Conservation (phyloP, 2,888 invertebrate genomes). For the Dasypogon diadema region DNA sequence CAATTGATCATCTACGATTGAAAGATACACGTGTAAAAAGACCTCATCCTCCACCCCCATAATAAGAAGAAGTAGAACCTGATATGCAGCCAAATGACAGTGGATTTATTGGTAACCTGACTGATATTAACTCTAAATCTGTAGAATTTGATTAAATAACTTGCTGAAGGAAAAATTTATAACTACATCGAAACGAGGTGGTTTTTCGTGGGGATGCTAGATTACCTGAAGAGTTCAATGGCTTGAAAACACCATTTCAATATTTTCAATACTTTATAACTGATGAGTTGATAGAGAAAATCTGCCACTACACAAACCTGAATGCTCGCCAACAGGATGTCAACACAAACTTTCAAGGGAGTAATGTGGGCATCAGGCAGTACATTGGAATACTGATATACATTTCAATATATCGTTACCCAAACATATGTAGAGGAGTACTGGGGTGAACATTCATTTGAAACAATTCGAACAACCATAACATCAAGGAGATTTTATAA, state of each 20-base stretch:
- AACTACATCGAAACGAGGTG: slow-evolving; percentile 39
- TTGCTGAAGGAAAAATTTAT: too few relatives aligned
- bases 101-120: too few relatives aligned
- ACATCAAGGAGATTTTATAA: not conserved
- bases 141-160: too few relatives aligned
- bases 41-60: too few relatives aligned
- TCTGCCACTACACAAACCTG: slow-evolving; percentile 12
- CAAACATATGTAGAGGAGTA: slow-evolving; percentile 1
- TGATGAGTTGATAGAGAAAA: not conserved
- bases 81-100: too few relatives aligned
- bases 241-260: slow-evolving; percentile 38
- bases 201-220: slow-evolving; percentile 40
- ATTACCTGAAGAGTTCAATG: not conserved
- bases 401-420: slow-evolving; percentile 27
- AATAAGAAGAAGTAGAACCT: too few relatives aligned
- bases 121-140: too few relatives aligned
- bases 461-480: not conserved
- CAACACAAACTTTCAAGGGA: slow-evolving; percentile 9
- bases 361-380: not conserved
- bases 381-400: slow-evolving; percentile 1
- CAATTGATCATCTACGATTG: too few relatives aligned
- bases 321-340: slow-evolving; percentile 31
- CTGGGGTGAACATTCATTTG: slow-evolving; percentile 17
- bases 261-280: slow-evolving; percentile 34
- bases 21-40: too few relatives aligned